These are phyloP conservation scores for Lipotes vexillifer DNA, from an alignment of 2,113 vertebrate genomes.

Conservation along the genomic window DNA sequence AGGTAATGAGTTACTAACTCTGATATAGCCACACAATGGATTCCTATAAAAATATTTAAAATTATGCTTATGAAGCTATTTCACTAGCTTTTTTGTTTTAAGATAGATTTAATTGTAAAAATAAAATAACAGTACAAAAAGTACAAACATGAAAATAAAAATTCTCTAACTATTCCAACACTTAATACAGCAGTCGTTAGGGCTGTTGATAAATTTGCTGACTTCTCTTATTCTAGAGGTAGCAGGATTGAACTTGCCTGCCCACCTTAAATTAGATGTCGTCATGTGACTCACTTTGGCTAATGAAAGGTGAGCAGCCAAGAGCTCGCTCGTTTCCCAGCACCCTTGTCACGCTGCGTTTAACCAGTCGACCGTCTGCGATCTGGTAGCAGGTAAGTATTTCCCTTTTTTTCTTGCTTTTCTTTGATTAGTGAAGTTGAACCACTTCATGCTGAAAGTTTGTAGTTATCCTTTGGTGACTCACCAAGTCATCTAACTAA, in stretches of 20 bases:
- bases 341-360: accelerated
- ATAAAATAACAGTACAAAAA: neutral
- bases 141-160: neutral
- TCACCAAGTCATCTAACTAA: neutral
- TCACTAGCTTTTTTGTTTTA: neutral
- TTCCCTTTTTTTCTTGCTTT: neutral
- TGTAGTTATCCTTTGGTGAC: neutral
- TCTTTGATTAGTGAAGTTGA: neutral
- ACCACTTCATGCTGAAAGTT: neutral
- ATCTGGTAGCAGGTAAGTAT: too few species aligned
- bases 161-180: neutral
- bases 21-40: neutral
- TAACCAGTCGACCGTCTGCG: accelerated
- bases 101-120: neutral
- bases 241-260: too few species aligned
- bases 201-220: neutral
- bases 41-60: neutral
- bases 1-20: neutral
- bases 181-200: accelerated
- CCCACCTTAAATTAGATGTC: neutral
- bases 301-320: neutral
- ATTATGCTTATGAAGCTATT: neutral
- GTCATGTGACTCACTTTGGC: neutral
- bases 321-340: accelerated
- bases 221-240: neutral